Evolutionary conservation across 35 echinoderm and acorn worm species (phyloP), one percentile per base, ranked within the genome.

Genomic region (Apostichopus californicus): DNA sequence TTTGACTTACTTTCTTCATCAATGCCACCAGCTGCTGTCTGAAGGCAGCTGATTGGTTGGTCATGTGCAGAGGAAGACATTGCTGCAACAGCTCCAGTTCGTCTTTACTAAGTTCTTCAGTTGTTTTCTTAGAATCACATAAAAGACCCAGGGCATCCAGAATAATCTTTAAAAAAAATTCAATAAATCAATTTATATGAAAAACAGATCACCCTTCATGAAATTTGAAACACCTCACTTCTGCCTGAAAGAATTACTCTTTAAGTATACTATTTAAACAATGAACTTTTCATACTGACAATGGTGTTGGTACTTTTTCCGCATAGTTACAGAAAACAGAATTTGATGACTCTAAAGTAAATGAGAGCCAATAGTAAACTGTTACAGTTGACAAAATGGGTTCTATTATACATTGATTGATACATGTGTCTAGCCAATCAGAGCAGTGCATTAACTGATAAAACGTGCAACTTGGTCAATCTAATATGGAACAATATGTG

Each of bases 71-170:
- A 14, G 94, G 70, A 15, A 98, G 86, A 87, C 83, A 86, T 55
- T 83, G 80, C 63, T 57, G 83, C 13, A 98, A 68, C 18, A 98
- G 92, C 15, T 84, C 11, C 2, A 98, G 92, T 68, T 98, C 96
- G 28, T 85, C 56, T 28, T 17, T 12, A 3, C 79, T 93, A 15
- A 95, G 56, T 10, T 52, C 77, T 73, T 98, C 96, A 23, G 91
- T 90, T 14, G 96, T 98, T 61, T 95, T 98, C 22, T 84, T 98
- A 56, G 94, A 95, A 70, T 95, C 94, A 92, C 96, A 98, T 12
- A 98, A 71, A 3, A 98, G 94, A 71, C 92, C 94, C 23, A 98
- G 63, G 18, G 94, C 90, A 91, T 95, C 92, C 20, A 94, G 55
- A 52, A 81, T 89, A 34, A 95, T 77, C 96, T 98, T 68, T 26